These are phyloP conservation scores for Dunckerocampus dactyliophorus DNA, from an alignment of 2,113 vertebrate genomes.

Conservation along the genomic window DNA sequence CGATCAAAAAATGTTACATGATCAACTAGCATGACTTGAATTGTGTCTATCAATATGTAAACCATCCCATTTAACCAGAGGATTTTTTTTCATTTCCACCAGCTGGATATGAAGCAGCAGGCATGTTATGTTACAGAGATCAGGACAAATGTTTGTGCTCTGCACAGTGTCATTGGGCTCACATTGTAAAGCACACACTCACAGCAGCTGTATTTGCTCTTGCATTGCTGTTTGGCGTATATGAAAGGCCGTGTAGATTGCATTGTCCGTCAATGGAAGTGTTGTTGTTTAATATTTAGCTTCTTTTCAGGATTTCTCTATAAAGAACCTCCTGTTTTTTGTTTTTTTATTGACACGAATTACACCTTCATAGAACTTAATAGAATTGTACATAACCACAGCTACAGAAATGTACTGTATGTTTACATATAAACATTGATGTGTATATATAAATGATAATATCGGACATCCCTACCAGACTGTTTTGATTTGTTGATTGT, in stretches of 20 bases:
- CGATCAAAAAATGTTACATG: conserved; percentile 4
- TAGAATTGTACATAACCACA: neutral
- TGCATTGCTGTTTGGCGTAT: neutral
- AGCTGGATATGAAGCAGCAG: conserved; percentile 2
- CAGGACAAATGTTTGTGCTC: neutral
- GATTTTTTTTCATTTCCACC: neutral
- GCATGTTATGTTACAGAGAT: neutral
- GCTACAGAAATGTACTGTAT: neutral
- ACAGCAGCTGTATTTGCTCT: neutral
- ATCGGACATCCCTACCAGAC: no score
- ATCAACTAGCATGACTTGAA: neutral
- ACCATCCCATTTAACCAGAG: conserved; percentile 1
- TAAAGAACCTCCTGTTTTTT: neutral
- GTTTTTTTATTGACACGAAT: neutral
- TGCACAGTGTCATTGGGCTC: neutral
- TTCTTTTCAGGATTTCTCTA: neutral
- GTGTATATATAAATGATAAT: neutral
- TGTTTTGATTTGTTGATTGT: no score
- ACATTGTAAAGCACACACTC: neutral
- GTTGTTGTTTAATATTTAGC: conserved; percentile 1
- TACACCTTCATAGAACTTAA: neutral
- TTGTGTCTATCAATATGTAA: neutral
- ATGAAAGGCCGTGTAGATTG: neutral
- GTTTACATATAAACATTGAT: neutral
- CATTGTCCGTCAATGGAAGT: neutral